Base-by-base conservation (phyloP, 1,140 invertebrate genomes). In the Chelonus insularis region DNA sequence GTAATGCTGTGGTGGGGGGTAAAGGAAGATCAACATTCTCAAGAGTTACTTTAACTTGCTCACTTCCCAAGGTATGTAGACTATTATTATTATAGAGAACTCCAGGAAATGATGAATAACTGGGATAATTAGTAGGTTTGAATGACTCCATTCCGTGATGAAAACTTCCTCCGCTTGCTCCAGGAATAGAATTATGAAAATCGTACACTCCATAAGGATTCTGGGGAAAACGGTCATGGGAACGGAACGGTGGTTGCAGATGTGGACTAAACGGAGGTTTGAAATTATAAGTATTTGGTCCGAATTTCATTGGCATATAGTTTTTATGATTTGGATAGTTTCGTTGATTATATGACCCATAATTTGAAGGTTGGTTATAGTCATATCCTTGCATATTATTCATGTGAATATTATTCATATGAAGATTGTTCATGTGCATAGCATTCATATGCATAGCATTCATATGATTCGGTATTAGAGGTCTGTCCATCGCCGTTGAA, bases 191-290 rank as follows among this genome's bases (percentile, higher is more conserved):
- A 23, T 55, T 48, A 55, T 48, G 29, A 36, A 32, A 47, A 47
- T 61, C 39, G 16, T 55, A 36, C 4, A 8, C 16, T 18, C 29
- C 51, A 45, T 61, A 54, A 11, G n/a, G n/a, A 20, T 43, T 60
- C 4, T 60, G 23, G 4, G 9, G 20, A 9, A 11, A 9, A 11
- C 20, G 1, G n/a, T 7, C 7, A 11, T 34, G n/a, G 4, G 32
- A 34, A 34, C 7, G n/a, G n/a, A 11, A 34, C 7, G 32, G 11
- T n/a, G n/a, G n/a, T n/a, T n/a, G n/a, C n/a, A n/a, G n/a, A 6
- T 16, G 39, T 4, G 59, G 18, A 21, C 14, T 16, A 21, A 34
- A 14, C 0, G 41, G 36, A 32, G n/a, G 34, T 11, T 20, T 14
- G 18, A 20, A 23, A 21, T 37, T 39, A 18, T 55, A 21, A 20